These are phyloP conservation scores for Lasiurus cinereus DNA, from an alignment of 2,113 vertebrate genomes.

Conservation along the genomic window DNA sequence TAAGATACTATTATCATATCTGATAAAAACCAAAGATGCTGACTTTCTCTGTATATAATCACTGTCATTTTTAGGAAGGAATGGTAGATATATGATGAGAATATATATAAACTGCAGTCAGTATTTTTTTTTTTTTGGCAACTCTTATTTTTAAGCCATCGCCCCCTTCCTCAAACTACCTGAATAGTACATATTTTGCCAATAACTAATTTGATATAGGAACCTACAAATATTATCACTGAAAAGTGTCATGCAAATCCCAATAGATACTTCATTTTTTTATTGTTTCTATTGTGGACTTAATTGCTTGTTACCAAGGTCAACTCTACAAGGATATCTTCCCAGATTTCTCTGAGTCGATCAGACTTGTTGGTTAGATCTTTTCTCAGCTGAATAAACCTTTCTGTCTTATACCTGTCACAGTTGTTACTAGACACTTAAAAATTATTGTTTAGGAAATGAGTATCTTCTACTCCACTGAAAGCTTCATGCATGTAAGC, in stretches of 20 bases:
- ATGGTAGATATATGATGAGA: not conserved
- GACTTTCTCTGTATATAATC: not conserved
- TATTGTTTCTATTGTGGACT: constrained; percentile 39
- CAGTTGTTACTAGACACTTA: not conserved
- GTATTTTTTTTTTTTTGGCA: not conserved
- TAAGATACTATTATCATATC: not conserved
- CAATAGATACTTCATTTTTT: not conserved
- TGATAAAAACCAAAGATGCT: constrained; percentile 25
- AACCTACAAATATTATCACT: not conserved
- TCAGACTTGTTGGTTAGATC: not conserved
- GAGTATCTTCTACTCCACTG: not conserved
- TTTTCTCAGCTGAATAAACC: not conserved
- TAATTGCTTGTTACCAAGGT: constrained; percentile 16
- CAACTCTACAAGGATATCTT: not conserved
- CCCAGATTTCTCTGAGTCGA: not conserved
- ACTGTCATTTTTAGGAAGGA: not conserved
- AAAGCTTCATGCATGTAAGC: not conserved
- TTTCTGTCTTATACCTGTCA: not conserved
- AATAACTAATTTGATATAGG: not conserved
- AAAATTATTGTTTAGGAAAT: not conserved
- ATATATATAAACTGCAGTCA: not conserved
- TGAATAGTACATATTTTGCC: not conserved
- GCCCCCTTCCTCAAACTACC: not conserved
- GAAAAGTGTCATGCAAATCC: constrained; percentile 32
- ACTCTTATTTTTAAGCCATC: not conserved